Percentiles rank a stretch among this genome's conserved stretches.
Conservation (phyloP, 2,113 vertebrate species). For the Oceanites oceanicus region DNA sequence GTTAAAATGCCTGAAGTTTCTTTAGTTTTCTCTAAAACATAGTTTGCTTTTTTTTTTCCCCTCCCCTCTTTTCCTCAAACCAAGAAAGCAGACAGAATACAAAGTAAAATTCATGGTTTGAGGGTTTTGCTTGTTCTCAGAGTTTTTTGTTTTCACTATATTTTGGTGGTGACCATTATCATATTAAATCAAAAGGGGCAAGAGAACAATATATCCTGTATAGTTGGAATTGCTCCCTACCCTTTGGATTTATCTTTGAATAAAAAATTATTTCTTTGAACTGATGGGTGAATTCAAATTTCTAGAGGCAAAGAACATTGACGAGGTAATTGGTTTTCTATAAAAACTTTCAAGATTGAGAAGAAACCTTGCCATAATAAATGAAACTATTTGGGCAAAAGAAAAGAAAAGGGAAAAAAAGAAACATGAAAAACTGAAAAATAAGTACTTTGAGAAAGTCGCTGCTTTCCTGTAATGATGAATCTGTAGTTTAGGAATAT, state of each 20-base stretch:
- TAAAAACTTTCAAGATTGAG: background rate
- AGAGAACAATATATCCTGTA: background rate
- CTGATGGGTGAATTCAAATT: constrained; percentile 47
- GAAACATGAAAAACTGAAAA: background rate
- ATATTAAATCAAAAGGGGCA: constrained; percentile 18
- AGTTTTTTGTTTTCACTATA: background rate
- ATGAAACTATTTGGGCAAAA: background rate
- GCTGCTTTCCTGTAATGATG: background rate
- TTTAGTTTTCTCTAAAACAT: background rate
- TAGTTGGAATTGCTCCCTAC: constrained; percentile 5
- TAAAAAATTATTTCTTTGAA: background rate
- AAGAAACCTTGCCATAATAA: background rate
- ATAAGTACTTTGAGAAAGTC: background rate
- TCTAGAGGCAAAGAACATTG: constrained; percentile 15
- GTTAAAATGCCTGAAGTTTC: background rate
- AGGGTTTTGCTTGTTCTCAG: background rate
- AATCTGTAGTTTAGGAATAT: background rate
- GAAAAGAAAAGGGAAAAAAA: background rate
- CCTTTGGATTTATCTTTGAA: constrained; percentile 30
- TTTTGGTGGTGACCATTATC: background rate
- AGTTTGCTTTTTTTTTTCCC: background rate
- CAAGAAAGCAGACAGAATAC: background rate
- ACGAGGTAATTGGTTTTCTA: constrained; percentile 8
- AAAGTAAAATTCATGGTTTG: background rate
- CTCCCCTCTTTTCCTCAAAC: background rate